Base-by-base conservation (phyloP, 2,888 invertebrate species). In the Drosophila mettleri region DNA sequence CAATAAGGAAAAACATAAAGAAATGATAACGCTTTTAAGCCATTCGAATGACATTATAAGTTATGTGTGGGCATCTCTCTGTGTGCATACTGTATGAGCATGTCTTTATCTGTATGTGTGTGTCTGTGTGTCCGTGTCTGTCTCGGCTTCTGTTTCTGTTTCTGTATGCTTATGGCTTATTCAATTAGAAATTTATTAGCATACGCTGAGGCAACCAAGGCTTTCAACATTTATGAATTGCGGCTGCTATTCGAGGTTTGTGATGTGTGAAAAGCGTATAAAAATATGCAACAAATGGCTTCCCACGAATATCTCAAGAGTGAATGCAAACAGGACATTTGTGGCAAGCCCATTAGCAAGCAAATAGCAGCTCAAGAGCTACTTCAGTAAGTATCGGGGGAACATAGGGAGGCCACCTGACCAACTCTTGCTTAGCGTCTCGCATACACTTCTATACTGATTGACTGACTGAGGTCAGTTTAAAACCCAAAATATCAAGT, bases 151-250 rank as follows among this genome's bases (percentile, higher is more conserved):
- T 41, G 8, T 36, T 24, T 36, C 6, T 24, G 18, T 49, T 20
- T 41, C 20, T 24, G 53, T 12, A 38, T 74, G 72, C 75, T 68
- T 76, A 69, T 74, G 77, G 76, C 79, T 79, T 81, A 81, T 80
- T 80, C 80, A 80, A 80, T 81, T 80, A 80, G 76, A 77, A 81
- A 80, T 81, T 81, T 80, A 80, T 80, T 80, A 78, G 76, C 81
- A 81, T 71, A 69, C 57, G 41, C 38, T 57, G 53, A 16, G 12
- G n/a, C 51, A 14, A 41, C 49, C 33, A 48, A 53, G 39, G 49
- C 61, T 54, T 61, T 68, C 45, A 68, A 29, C 61, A 39, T 57
- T 72, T 62, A 64, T 76, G 64, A 54, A 76, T 66, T 74, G 74
- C 55, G 38, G 8, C 67, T 36, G 27, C 64, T 36, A 60, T 49